These are phyloP conservation scores for Falco naumanni DNA, from an alignment of 2,797 vertebrate genomes.

Conservation along the genomic window DNA sequence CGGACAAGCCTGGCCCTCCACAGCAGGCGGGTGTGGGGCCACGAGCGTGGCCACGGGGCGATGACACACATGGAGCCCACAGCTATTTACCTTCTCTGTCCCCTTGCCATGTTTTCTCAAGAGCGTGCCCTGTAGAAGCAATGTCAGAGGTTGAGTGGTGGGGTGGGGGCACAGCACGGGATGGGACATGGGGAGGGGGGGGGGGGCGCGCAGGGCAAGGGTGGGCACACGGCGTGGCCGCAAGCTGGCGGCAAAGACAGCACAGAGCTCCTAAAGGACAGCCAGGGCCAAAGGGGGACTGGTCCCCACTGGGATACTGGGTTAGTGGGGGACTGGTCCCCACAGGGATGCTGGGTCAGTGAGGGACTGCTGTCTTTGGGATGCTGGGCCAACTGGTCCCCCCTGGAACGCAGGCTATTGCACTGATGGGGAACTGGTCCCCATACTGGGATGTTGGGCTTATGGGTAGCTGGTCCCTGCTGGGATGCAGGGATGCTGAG, in stretches of 20 bases:
- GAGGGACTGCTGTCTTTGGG: not conserved
- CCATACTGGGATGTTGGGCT: not conserved
- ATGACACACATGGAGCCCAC: slow-evolving; percentile 78
- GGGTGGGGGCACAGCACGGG: not conserved
- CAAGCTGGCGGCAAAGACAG: not conserved
- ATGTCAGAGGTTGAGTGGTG: slow-evolving; percentile 76
- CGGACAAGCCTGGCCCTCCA: slow-evolving; percentile 9
- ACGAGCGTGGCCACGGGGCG: not conserved
- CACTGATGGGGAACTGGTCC: not conserved
- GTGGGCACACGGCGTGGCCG: not conserved
- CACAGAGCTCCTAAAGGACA: not conserved
- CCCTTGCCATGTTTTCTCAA: slow-evolving; percentile 88
- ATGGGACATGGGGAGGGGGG: not conserved
- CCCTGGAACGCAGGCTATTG: not conserved
- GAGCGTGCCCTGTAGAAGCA: slow-evolving; percentile 85
- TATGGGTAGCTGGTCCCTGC: not conserved
- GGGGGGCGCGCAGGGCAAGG: not conserved
- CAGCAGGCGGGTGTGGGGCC: not conserved
- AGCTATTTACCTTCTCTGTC: slow-evolving; percentile 83
- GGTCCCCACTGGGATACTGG: too few relatives aligned
- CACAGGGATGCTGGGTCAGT: not conserved
- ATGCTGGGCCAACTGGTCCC: not conserved
- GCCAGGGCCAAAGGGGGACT: not conserved
- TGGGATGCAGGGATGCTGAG: not conserved
- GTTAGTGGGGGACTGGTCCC: not conserved